Base-by-base conservation (phyloP, 2,113 vertebrate species). In the Platichthys flesus region DNA sequence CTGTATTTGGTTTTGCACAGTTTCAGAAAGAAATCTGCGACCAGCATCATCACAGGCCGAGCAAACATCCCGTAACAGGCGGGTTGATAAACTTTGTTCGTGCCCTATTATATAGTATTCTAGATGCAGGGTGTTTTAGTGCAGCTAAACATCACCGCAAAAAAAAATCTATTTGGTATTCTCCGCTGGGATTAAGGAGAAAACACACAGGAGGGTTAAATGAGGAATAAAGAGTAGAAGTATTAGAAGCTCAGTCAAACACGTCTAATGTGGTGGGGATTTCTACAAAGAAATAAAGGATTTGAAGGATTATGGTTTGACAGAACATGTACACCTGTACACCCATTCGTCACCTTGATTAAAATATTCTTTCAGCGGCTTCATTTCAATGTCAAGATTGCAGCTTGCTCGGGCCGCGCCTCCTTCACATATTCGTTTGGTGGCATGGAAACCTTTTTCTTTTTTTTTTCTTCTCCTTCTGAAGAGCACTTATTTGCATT, bases 401-500 rank as follows among this genome's bases (percentile, higher is more conserved):
- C 24, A 42, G 45, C 47, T 63, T 69, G 57, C 60, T 69, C 65
- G 23, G 18, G 37, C 51, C 15, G 21, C 1, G 6, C 55, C 20
- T 71, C 24, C 56, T 55, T 72, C 24, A 52, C 72, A 20, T 47
- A 37, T 49, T 49, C 65, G 31, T 78, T 61, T 65, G 37, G 47
- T 66, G 70, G 26, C 23, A 18, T 23, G 67, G 56, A 67, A 16
- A 23, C 3, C 13, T 54, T 3, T 55, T 3, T 12, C 24, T 2
- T 24, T 24, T 24, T 24, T 24, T 24, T 28, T 24, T 21, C 1
- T 20, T 8, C 37, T 45, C 24, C 6, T 9, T 14, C 2, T 24
- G 52, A 10, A 35, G 23, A 68, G 57, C 49, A 49, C 7, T 51
- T 54, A 59, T 78, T 85, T 81, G 42, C 68, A 85, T 85, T 76